Evolutionary conservation across 2,888 invertebrate genomes (phyloP).

Genomic region (Tromatobia lineatoria): DNA sequence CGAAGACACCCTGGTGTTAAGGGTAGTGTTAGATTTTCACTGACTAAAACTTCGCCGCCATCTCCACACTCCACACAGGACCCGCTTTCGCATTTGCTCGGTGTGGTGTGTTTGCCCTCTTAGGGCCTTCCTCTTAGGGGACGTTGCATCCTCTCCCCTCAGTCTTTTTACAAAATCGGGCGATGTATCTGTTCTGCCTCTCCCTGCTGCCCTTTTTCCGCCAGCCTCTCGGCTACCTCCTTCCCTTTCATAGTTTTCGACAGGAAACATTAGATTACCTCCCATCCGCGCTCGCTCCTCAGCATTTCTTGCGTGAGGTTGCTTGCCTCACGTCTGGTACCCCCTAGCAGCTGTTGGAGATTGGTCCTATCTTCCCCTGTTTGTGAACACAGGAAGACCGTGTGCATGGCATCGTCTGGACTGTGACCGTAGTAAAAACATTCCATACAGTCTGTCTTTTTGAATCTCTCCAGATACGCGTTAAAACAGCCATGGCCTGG

Average conservation of each 20-base stretch:
- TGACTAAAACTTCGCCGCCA: conserved; percentile 44
- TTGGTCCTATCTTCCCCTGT: conserved; percentile 11
- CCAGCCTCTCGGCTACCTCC: not conserved
- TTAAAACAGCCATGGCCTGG: no score
- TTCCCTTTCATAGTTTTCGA: conserved; percentile 17
- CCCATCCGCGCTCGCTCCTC: conserved; percentile 24
- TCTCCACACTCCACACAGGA: conserved; percentile 13
- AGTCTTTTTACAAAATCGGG: not conserved
- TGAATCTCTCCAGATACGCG: conserved; percentile 62
- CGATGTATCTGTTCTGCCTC: not conserved
- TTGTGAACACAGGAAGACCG: conserved; percentile 40
- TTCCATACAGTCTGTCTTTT: conserved; percentile 73
- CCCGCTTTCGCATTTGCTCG: conserved; percentile 17
- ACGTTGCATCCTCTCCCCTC: not conserved
- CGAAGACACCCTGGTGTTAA: conserved; percentile 11
- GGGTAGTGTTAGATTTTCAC: conserved; percentile 28
- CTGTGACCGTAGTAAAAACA: conserved; percentile 67
- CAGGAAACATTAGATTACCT: not conserved
- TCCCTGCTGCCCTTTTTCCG: not conserved
- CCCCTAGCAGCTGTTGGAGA: conserved; percentile 1
- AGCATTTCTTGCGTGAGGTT: conserved; percentile 27
- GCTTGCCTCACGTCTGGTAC: not conserved
- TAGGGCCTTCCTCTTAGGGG: not conserved
- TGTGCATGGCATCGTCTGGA: conserved; percentile 44
- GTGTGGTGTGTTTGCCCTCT: conserved; percentile 12